A percentile compares a stretch with the other conserved stretches of the same genome.
Conservation (phyloP, 2,113 vertebrate species). For the Sisor rabdophorus region DNA sequence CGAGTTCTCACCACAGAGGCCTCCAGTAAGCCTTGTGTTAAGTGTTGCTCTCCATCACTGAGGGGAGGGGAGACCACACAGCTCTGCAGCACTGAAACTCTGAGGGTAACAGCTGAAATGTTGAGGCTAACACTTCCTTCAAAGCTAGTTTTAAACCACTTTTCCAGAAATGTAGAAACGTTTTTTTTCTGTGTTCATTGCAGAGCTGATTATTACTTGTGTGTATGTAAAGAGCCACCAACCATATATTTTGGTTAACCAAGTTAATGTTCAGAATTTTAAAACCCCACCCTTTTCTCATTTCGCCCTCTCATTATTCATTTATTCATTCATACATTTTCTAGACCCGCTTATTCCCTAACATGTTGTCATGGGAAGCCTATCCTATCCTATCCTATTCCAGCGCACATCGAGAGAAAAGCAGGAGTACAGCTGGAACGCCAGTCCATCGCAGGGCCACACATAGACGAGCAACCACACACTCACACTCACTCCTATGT, state of each 20-base stretch:
- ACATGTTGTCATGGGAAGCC: no score
- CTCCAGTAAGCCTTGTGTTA: constrained; percentile 33
- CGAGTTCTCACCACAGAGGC: constrained; percentile 35
- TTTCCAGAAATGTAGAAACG: constrained; percentile 33
- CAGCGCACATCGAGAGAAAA: no score
- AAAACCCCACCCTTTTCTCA: no score
- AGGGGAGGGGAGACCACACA: constrained; percentile 47
- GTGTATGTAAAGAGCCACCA: constrained; percentile 33
- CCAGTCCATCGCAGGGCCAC: no score
- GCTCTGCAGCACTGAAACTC: constrained; percentile 22
- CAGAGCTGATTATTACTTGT: constrained; percentile 41
- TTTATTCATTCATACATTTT: no score
- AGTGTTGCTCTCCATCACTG: constrained; percentile 36
- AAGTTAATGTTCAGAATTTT: constrained; percentile 12
- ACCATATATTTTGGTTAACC: constrained; percentile 36
- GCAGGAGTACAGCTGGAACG: no score
- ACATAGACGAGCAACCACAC: no score
- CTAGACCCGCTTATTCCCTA: no score
- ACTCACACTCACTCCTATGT: no score
- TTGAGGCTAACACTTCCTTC: constrained; percentile 39
- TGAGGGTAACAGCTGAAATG: constrained; percentile 20
- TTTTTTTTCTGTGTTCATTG: constrained; percentile 14
- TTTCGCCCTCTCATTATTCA: neutral
- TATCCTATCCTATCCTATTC: no score
- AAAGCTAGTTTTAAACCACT: constrained; percentile 34